phyloP scores from a whole-genome alignment of 1,140 invertebrate species.

The Notospermus geniculatus region DNA sequence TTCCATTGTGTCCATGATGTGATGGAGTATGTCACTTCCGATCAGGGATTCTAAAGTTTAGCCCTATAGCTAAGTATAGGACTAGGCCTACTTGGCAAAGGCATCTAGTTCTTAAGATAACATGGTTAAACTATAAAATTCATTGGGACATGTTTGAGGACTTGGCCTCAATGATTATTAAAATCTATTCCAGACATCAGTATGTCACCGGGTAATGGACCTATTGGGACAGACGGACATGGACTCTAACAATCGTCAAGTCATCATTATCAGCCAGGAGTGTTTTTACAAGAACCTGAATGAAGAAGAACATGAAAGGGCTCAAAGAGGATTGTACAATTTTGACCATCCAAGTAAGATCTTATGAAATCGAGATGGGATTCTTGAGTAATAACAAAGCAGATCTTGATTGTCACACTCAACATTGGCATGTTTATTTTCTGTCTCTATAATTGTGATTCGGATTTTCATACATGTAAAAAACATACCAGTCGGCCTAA shows the following conservation, averaged over 20 bases:
- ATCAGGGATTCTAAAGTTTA: too few species aligned
- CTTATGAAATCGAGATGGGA: neutral
- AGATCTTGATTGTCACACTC: neutral
- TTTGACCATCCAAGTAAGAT: conserved; percentile 88
- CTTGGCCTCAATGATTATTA: too few species aligned
- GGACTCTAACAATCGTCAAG: conserved; percentile 82
- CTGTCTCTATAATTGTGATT: neutral
- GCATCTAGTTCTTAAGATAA: too few species aligned
- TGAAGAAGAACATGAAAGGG: conserved; percentile 75
- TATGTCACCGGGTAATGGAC: conserved; percentile 81
- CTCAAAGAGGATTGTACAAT: conserved; percentile 90
- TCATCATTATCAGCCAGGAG: conserved; percentile 93
- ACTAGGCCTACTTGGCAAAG: too few species aligned
- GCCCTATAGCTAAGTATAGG: too few species aligned
- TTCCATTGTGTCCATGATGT: too few species aligned
- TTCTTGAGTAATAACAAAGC: neutral
- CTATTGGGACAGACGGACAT: conserved; percentile 74
- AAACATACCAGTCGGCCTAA: neutral
- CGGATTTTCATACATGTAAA: neutral
- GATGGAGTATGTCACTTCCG: too few species aligned
- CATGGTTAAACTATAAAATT: too few species aligned
- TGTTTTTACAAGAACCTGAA: conserved; percentile 90
- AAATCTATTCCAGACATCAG: conserved; percentile 75
- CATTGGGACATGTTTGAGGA: too few species aligned
- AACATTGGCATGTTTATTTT: neutral